Percentiles rank a stretch among this genome's conserved stretches.
These are phyloP conservation scores for Sinella curviseta DNA, from an alignment of 1,140 invertebrate species.

Conservation along the genomic window DNA sequence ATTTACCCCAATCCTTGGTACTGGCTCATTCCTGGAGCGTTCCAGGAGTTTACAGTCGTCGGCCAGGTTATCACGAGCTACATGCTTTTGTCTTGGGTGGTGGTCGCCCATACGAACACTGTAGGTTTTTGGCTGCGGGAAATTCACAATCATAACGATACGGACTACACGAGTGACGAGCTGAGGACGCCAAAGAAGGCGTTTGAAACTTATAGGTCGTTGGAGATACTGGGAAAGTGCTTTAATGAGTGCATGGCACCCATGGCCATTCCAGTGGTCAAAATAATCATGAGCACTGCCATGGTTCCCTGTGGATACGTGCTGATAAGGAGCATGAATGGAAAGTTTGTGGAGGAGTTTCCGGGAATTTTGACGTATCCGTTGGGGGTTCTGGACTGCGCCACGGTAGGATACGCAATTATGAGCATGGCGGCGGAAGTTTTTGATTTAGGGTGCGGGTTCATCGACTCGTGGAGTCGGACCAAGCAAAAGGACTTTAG, in stretches of 20 bases:
- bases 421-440: neutral
- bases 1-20: slow-evolving; percentile 26
- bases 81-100: slow-evolving; percentile 12
- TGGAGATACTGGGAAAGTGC: neutral
- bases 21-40: neutral
- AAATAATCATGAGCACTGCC: neutral
- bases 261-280: slow-evolving; percentile 24
- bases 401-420: neutral
- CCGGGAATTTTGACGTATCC: slow-evolving; percentile 30
- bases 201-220: neutral
- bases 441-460: slow-evolving; percentile 12
- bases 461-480: slow-evolving; percentile 31
- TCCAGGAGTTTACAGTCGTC: slow-evolving; percentile 15
- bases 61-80: slow-evolving; percentile 22
- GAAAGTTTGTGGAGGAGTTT: slow-evolving; percentile 25
- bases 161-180: slow-evolving; percentile 3
- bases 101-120: slow-evolving; percentile 26
- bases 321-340: slow-evolving; percentile 27
- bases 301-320: slow-evolving; percentile 31
- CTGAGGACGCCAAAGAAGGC: slow-evolving; percentile 1
- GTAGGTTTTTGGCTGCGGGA: slow-evolving; percentile 30
- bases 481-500: slow-evolving; percentile 25
- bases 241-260: slow-evolving; percentile 30
- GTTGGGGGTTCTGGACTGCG: neutral
- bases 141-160: slow-evolving; percentile 28